Evolutionary conservation across 2,888 invertebrate species (phyloP).

Genomic region (Mimachlamys varia): DNA sequence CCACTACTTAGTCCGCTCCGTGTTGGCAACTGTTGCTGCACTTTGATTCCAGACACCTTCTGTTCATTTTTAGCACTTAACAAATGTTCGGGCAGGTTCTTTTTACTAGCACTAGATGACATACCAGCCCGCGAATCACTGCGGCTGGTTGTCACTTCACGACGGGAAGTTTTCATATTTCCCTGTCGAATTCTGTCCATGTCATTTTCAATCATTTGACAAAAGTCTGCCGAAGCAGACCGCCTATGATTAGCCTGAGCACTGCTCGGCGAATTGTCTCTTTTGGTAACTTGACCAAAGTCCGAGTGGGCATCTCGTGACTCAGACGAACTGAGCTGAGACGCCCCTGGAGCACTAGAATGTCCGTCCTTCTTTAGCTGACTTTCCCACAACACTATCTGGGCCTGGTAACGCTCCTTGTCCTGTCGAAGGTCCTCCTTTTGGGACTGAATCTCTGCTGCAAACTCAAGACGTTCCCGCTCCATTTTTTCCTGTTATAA

Average conservation of each 20-base stretch:
- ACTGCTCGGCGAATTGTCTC: slow-evolving; percentile 41
- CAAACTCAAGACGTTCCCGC: slow-evolving; percentile 1
- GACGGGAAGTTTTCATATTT: slow-evolving; percentile 44
- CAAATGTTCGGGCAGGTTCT: slow-evolving; percentile 87
- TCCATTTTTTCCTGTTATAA: slow-evolving; percentile 5
- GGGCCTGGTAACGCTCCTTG: slow-evolving; percentile 91
- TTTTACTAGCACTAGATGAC: slow-evolving; percentile 51
- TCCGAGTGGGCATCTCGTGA: not conserved
- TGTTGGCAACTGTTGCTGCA: slow-evolving; percentile 94
- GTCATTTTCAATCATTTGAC: slow-evolving; percentile 56
- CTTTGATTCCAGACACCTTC: slow-evolving; percentile 84
- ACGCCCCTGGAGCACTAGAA: slow-evolving; percentile 41
- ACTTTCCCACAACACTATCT: slow-evolving; percentile 81
- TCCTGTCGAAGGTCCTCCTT: slow-evolving; percentile 95
- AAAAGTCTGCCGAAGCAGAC: slow-evolving; percentile 74
- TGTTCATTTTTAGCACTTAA: slow-evolving; percentile 91
- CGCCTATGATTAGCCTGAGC: slow-evolving; percentile 63
- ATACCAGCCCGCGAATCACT: slow-evolving; percentile 47
- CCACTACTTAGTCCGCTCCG: slow-evolving; percentile 2
- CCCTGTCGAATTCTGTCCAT: slow-evolving; percentile 50
- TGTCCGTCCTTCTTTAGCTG: slow-evolving; percentile 46
- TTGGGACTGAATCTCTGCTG: slow-evolving; percentile 91
- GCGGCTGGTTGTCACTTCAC: slow-evolving; percentile 43
- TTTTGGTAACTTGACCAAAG: slow-evolving; percentile 32
- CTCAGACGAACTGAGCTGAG: slow-evolving; percentile 29